phyloP scores from a whole-genome alignment of 2,888 invertebrate genomes.

The Ceratothoa steindachneri region DNA sequence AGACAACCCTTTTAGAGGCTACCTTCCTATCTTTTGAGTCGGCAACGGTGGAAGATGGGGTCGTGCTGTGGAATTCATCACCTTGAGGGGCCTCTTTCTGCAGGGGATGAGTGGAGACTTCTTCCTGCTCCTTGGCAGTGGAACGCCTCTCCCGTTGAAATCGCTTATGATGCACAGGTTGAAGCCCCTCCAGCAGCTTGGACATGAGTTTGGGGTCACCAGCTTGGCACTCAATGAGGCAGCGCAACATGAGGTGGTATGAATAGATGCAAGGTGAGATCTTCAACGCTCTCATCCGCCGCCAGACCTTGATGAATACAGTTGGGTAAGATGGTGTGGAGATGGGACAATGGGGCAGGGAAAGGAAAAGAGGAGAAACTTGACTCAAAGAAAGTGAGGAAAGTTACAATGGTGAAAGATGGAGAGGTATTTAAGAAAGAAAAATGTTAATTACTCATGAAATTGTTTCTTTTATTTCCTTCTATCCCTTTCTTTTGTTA shows the following conservation, averaged over 20 bases:
- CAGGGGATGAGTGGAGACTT: not conserved
- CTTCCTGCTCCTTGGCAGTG: not conserved
- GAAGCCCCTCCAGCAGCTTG: conserved; percentile 21
- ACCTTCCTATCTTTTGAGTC: not conserved
- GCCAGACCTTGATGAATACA: conserved; percentile 63
- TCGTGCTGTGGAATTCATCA: not conserved
- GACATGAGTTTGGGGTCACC: conserved; percentile 57
- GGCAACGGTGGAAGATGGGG: not conserved
- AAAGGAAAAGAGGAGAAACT: too few relatives aligned
- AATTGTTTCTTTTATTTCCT: too few relatives aligned
- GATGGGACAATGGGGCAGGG: not conserved
- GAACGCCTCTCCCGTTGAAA: not conserved
- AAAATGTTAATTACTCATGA: too few relatives aligned
- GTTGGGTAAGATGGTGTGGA: not conserved
- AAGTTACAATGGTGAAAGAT: too few relatives aligned
- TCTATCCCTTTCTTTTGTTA: too few relatives aligned
- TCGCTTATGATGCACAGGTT: not conserved
- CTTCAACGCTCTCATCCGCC: conserved; percentile 66
- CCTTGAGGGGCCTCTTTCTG: not conserved
- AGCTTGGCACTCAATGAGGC: conserved; percentile 74
- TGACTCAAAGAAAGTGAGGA: too few relatives aligned
- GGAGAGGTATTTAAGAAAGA: too few relatives aligned
- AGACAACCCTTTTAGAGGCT: not conserved
- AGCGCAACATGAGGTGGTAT: conserved; percentile 75
- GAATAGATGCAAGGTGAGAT: conserved; percentile 67